These are phyloP conservation scores for Distichodus sexfasciatus DNA, from an alignment of 2,797 vertebrate species.

Conservation along the genomic window DNA sequence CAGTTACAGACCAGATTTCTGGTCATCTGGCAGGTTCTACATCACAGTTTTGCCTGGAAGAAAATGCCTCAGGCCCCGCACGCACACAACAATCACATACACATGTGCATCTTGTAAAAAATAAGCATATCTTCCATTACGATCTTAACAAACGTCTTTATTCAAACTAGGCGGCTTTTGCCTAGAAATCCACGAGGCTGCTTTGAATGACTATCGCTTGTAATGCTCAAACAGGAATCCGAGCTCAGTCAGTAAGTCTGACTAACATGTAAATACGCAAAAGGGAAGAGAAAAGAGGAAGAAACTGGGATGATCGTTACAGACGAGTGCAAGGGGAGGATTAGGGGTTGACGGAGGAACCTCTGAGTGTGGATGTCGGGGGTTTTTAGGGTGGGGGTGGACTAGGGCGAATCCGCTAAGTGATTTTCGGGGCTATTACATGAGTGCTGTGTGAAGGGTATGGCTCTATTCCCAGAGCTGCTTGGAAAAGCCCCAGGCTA, in stretches of 20 bases:
- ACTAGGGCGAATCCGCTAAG: slow-evolving; percentile 35
- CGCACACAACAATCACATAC: neutral
- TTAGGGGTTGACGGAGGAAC: neutral
- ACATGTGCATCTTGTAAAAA: neutral
- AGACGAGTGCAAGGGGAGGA: slow-evolving; percentile 13
- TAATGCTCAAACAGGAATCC: neutral
- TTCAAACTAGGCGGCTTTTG: neutral
- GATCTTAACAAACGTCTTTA: neutral
- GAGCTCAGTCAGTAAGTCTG: neutral
- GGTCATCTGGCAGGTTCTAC: too few species aligned
- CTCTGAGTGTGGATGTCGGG: slow-evolving; percentile 24
- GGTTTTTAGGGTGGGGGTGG: too few species aligned
- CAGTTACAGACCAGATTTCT: too few species aligned
- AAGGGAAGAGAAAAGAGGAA: neutral
- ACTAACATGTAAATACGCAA: neutral
- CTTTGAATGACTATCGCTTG: slow-evolving; percentile 1
- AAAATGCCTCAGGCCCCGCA: neutral
- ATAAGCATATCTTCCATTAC: neutral
- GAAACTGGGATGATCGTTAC: neutral
- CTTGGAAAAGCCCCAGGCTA: slow-evolving; percentile 41
- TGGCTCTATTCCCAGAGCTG: slow-evolving; percentile 39
- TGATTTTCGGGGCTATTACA: slow-evolving; percentile 47
- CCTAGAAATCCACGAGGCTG: neutral
- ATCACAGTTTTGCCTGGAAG: too few species aligned
- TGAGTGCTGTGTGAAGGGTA: slow-evolving; percentile 20